phyloP scores from a whole-genome alignment of 2,888 invertebrate species.

The Spilosoma lubricipeda region DNA sequence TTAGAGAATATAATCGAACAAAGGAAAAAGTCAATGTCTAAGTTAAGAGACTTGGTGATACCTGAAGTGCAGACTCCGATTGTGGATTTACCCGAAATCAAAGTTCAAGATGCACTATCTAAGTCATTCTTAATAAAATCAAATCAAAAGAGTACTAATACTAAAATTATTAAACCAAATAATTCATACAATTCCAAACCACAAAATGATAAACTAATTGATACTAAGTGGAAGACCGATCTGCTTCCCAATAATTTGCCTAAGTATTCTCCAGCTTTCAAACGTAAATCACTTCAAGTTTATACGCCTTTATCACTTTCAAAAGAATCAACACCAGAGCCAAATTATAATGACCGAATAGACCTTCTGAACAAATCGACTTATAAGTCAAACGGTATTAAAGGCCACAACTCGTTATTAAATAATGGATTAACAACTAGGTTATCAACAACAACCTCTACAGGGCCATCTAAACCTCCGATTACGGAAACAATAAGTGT shows the following conservation, averaged over 20 bases:
- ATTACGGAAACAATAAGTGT: slow-evolving; percentile 52
- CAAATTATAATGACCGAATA: slow-evolving; percentile 70
- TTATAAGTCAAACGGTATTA: slow-evolving; percentile 59
- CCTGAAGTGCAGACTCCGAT: slow-evolving; percentile 90
- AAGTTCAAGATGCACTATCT: slow-evolving; percentile 88
- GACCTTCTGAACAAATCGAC: slow-evolving; percentile 66
- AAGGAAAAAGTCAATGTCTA: slow-evolving; percentile 92
- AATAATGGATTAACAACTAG: slow-evolving; percentile 65
- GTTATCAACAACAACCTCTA: slow-evolving; percentile 54
- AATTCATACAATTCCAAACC: slow-evolving; percentile 66
- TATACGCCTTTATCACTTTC: slow-evolving; percentile 82
- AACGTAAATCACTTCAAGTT: slow-evolving; percentile 90
- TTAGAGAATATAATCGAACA: slow-evolving; percentile 93
- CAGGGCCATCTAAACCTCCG: slow-evolving; percentile 51
- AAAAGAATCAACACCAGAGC: slow-evolving; percentile 82
- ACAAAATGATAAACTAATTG: slow-evolving; percentile 67
- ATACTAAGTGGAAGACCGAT: slow-evolving; percentile 79
- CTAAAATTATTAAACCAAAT: slow-evolving; percentile 66
- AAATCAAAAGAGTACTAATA: slow-evolving; percentile 65
- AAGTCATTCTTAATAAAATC: slow-evolving; percentile 79
- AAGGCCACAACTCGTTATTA: slow-evolving; percentile 62
- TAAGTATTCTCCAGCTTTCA: slow-evolving; percentile 94
- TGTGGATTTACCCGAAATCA: slow-evolving; percentile 93
- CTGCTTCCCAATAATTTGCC: slow-evolving; percentile 87
- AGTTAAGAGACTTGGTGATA: slow-evolving; percentile 94